phyloP scores from a whole-genome alignment of 1,140 invertebrate genomes.

The Aphelinus atriplicis region DNA sequence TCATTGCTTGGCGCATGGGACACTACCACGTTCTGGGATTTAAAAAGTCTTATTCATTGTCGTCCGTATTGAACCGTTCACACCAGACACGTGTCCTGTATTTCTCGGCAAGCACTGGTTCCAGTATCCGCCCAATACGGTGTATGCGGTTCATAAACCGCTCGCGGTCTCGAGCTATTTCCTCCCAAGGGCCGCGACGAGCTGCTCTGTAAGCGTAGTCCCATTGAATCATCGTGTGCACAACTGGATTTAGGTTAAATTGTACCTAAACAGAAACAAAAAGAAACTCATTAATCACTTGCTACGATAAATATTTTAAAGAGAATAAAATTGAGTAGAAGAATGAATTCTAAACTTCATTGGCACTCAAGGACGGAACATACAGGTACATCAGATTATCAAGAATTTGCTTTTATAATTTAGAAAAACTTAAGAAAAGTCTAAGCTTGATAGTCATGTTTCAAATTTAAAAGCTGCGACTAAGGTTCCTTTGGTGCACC shows the following conservation, averaged over 20 bases:
- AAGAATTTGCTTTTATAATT: too few species aligned
- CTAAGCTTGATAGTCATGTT: too few species aligned
- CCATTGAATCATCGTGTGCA: slow-evolving; percentile 73
- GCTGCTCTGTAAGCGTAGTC: slow-evolving; percentile 72
- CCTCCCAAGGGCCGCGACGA: slow-evolving; percentile 73
- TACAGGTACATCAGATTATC: too few species aligned
- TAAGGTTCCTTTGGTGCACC: too few species aligned
- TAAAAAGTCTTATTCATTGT: neutral
- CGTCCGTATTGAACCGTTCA: slow-evolving; percentile 60
- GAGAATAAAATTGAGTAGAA: too few species aligned
- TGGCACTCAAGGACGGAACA: too few species aligned
- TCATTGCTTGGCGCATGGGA: neutral
- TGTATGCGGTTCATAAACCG: slow-evolving; percentile 69
- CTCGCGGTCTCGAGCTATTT: slow-evolving; percentile 69
- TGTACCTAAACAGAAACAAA: slow-evolving; percentile 67
- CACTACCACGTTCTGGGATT: neutral
- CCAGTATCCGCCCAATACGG: slow-evolving; percentile 59
- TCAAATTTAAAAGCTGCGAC: too few species aligned
- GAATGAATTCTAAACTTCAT: too few species aligned
- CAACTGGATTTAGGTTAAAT: slow-evolving; percentile 65
- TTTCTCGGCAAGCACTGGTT: slow-evolving; percentile 63
- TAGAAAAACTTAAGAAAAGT: too few species aligned
- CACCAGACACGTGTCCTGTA: slow-evolving; percentile 69
- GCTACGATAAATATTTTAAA: too few species aligned
- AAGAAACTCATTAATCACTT: too few species aligned